A percentile compares a stretch with the other conserved stretches of the same genome.
These are phyloP conservation scores for Bufotes viridis DNA, from an alignment of 2,797 vertebrate species.

Conservation along the genomic window DNA sequence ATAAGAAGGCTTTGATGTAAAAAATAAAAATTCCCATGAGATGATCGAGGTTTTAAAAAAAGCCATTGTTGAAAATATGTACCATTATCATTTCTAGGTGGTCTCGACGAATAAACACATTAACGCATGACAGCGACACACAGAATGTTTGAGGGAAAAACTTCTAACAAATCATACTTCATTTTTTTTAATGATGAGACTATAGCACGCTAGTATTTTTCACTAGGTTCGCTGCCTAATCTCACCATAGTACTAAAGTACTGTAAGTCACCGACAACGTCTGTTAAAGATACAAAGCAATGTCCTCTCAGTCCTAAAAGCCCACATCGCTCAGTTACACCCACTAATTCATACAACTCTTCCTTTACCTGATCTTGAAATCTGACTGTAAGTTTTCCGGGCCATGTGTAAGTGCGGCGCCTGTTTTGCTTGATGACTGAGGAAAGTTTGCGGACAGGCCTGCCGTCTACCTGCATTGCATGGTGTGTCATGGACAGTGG, in stretches of 20 bases:
- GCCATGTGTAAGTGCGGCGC: conserved; percentile 28
- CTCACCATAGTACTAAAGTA: neutral
- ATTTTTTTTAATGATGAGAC: too few species aligned
- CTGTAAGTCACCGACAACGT: neutral
- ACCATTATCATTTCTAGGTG: too few species aligned
- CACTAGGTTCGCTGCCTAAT: neutral
- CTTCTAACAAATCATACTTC: too few species aligned
- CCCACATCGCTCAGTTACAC: neutral
- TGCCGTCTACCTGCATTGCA: conserved; percentile 40
- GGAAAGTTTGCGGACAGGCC: conserved; percentile 33
- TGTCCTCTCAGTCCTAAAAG: neutral
- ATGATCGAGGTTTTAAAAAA: neutral
- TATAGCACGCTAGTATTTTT: too few species aligned
- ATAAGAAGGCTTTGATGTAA: neutral
- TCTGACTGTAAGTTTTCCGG: conserved; percentile 48
- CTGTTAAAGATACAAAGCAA: neutral
- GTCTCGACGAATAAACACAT: too few species aligned
- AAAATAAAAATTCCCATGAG: neutral
- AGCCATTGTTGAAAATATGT: too few species aligned
- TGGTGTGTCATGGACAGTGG: conserved; percentile 32
- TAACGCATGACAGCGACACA: too few species aligned
- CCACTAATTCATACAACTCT: neutral
- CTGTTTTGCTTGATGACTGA: conserved; percentile 17
- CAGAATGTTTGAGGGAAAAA: too few species aligned
- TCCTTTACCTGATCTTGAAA: conserved; percentile 36